Evolutionary conservation across 2,797 vertebrate species (phyloP).

Genomic region (Enteromius trimaculatus): DNA sequence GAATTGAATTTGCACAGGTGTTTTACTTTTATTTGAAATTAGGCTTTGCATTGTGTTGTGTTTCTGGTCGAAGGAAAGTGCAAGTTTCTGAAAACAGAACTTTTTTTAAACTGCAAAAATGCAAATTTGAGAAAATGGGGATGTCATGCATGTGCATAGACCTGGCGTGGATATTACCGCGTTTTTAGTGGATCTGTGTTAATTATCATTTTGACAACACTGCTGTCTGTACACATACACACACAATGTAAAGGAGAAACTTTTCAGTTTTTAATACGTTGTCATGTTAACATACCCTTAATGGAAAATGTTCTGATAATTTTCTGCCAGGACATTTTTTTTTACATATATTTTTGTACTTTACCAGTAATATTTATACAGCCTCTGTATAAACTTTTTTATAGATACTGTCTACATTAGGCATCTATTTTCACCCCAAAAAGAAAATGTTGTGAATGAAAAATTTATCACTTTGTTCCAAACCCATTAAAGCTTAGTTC

Average conservation of each 20-base stretch:
- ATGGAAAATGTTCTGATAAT: neutral
- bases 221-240: neutral
- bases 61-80: neutral
- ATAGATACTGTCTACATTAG: neutral
- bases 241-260: neutral
- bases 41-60: neutral
- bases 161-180: neutral
- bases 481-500: no score
- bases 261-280: neutral
- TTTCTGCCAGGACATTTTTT: no score
- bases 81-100: neutral
- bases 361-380: neutral
- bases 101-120: neutral
- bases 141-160: neutral
- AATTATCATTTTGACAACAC: neutral
- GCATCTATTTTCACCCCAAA: neutral
- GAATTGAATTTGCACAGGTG: neutral
- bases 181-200: neutral
- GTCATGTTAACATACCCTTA: neutral
- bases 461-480: no score
- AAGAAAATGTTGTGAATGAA: no score
- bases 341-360: no score
- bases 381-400: no score
- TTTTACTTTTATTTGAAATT: neutral
- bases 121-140: neutral